Evolutionary conservation across 2,888 invertebrate species (phyloP).

Genomic region (Thereva unica): DNA sequence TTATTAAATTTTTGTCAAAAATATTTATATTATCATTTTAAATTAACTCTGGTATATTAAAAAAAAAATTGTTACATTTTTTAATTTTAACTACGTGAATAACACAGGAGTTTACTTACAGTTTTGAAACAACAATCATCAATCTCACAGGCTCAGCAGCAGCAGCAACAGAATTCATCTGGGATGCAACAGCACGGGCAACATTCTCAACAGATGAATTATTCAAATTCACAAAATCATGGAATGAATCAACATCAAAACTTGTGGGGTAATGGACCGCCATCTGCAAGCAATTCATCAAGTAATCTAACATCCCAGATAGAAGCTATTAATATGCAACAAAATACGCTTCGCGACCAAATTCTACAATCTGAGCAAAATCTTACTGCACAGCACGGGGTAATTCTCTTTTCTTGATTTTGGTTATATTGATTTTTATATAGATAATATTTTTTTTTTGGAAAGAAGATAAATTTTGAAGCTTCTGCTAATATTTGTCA

Average conservation of each 20-base stretch:
- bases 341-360: conserved; percentile 84
- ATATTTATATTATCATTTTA: no score
- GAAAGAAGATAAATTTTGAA: no score
- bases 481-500: no score
- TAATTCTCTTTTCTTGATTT: conserved; percentile 53
- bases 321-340: conserved; percentile 73
- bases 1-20: no score
- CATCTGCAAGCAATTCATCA: conserved; percentile 45
- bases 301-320: conserved; percentile 57
- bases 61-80: no score
- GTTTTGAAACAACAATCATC: conserved; percentile 75
- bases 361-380: conserved; percentile 95
- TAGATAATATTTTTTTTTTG: conserved; percentile 3
- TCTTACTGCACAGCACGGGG: conserved; percentile 92
- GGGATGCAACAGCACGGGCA: conserved; percentile 42
- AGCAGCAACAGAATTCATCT: conserved; percentile 40
- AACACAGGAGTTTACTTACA: conserved; percentile 61
- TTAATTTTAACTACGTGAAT: conserved; percentile 1
- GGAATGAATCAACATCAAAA: conserved; percentile 37
- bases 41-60: no score
- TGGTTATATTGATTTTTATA: conserved; percentile 1
- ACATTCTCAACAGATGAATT: conserved; percentile 44
- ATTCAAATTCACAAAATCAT: conserved; percentile 28
- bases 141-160: conserved; percentile 54
- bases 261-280: conserved; percentile 15